Evolutionary conservation across 2,113 vertebrate genomes (phyloP), one percentile per base, ranked within the genome.

Genomic region (Ailuropoda melanoleuca): DNA sequence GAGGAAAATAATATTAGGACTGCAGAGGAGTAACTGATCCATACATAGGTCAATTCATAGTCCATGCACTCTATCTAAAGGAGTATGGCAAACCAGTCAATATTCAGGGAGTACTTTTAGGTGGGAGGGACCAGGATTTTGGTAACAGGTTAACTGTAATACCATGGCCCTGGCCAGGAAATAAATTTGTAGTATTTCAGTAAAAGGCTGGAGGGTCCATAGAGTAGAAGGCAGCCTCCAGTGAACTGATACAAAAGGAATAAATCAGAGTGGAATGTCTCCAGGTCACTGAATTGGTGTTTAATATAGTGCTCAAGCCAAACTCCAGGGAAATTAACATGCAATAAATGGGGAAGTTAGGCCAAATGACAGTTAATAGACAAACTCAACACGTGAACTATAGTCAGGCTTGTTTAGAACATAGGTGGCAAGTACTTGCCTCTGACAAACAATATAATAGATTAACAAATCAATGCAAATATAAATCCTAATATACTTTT

Each of bases 281-380:
- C 43, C n/a, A 89, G 48, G 55, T 81, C 55, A 58, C 66, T 91
- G 86, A 43, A 95, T 88, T 93, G 37, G 19, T 96, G 64, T 12
- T 93, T 62, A 81, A 26, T 75, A 26, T 37, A 56, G 12, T 74
- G 23, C 1, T 68, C 17, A 75, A 68, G 8, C 43, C 26, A 62
- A 75, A 6, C 56, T 93, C 60, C 19, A 75, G 55, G 80, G 34
- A 84, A 91, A 91, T 80, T 93, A 93, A 10, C 55, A 88, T 75
- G 55, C 19, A 78, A 90, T 66, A 93, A 93, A 60, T 62, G 48
- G 37, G 75, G 34, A 88, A 97, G 77, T 88, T 81, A 64, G 77
- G 46, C 68, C 92, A 95, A 74, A 23, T 85, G 50, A 66, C 19
- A 85, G 37, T 58, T 84, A 81, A 93, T 88, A 21, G 50, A 90